Evolutionary conservation across 2,113 vertebrate genomes (phyloP), one percentile per base, ranked within the genome.

Genomic region (Galemys pyrenaicus): DNA sequence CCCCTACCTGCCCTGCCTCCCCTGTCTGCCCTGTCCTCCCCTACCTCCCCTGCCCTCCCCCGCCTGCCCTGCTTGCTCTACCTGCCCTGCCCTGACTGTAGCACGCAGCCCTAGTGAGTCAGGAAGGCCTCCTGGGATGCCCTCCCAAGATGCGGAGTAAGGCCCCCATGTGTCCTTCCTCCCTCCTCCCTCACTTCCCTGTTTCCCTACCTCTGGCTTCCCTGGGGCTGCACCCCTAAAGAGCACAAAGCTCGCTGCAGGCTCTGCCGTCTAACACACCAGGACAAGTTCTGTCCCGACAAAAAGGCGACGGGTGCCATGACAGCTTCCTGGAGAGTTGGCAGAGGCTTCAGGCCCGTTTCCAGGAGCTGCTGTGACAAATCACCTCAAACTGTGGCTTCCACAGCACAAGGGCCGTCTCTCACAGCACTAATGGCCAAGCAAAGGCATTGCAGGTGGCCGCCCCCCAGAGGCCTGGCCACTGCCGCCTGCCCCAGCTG

Each of bases 101-200:
- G 12, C 5, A 11, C 35, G 17, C 49, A 51, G 49, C 49, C 49
- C 49, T 16, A 51, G 49, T 51, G 15, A 17, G 49, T 5, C 49
- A 51, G 49, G 49, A 51, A 51, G 49, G 49, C 49, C 35, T 19
- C 32, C 2, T 0, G 0, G 17, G 22, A 0, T 3, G 30, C 41
- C 32, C 9, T 22, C 30, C 65, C 6, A 32, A 35, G 54, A 3
- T 10, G 46, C 49, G 22, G 60, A 2, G 35, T 24, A 4, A 35
- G 3, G 17, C 49, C 20, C 7, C 6, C 16, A 0, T 24, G 6
- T 17, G 35, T 9, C 10, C 35, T 7, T 49, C 17, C 1, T 22
- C 46, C 26, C 41, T 67, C n/a, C 16, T 58, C 12, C 37, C 37
- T 85, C 37, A 19, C 44, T 44, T 30, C 37, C 46, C 35, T 80